These are phyloP conservation scores for Balaeniceps rex DNA, from an alignment of 2,113 vertebrate genomes.

Conservation along the genomic window DNA sequence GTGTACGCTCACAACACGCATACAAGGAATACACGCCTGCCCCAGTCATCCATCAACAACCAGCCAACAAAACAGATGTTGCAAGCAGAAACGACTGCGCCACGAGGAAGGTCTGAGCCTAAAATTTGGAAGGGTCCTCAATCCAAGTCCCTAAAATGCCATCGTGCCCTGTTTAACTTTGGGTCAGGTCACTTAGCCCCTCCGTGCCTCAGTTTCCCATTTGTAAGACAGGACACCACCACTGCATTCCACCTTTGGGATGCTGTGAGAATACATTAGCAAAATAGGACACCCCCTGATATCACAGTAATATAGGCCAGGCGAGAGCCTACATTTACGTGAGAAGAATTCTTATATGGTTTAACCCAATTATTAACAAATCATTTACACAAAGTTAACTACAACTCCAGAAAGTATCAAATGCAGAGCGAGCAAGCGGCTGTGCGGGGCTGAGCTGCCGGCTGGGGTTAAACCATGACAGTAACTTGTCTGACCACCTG, in stretches of 20 bases:
- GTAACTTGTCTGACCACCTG: not conserved
- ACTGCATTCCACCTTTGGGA: not conserved
- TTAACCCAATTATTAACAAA: slow-evolving; percentile 24
- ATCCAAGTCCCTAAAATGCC: not conserved
- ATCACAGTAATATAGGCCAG: not conserved
- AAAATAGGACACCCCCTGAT: not conserved
- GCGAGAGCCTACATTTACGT: not conserved
- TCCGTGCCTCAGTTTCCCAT: not conserved
- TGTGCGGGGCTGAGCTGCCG: too few species aligned
- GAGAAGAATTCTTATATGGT: not conserved
- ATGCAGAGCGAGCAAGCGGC: too few species aligned
- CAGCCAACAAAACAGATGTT: rapidly evolving
- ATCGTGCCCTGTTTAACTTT: not conserved
- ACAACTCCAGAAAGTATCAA: not conserved
- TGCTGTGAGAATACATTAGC: not conserved
- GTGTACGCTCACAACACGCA: rapidly evolving
- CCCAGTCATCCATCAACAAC: rapidly evolving
- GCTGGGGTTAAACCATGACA: too few species aligned
- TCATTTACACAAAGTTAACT: not conserved
- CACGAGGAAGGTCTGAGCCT: not conserved
- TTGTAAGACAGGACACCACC: not conserved
- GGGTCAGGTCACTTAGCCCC: not conserved
- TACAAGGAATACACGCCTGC: not conserved
- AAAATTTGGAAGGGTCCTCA: not conserved
- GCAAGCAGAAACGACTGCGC: rapidly evolving